Base-by-base conservation (phyloP, 1,140 invertebrate genomes). In the Ooceraea biroi region DNA sequence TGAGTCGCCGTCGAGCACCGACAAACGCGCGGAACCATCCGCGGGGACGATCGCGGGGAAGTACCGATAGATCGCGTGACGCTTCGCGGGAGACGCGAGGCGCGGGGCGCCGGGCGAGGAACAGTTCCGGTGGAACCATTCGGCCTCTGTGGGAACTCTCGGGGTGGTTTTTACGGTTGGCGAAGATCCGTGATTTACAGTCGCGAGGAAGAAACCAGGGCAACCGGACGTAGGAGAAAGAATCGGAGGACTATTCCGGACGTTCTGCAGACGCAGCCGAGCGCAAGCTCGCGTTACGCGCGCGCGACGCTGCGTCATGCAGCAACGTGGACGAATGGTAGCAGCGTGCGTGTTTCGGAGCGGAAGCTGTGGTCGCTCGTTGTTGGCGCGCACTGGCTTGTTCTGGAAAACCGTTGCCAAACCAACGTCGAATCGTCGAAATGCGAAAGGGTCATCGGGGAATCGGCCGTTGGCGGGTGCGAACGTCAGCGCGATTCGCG, bases 401-500 rank as follows among this genome's bases (percentile, higher is more conserved):
- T 57, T 36, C 25, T 57, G 50, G 63, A 69, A 80, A 80, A 80
- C 41, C 50, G 63, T 36, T 36, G 36, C 41, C 50, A 50, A n/a
- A 48, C 27, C 46, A 22, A n/a, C 60, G 19, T 25, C 46, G 60
- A 63, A 46, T 36, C 30, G 61, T 78, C 61, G 17, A 55, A 36
- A 36, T 36, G 27, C 61, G 46, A 27, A 78, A 66, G n/a, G 41
- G 30, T 44, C 52, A 36, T 65, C 48, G 78, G 61, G 61, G 82
- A 48, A 85, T 83, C 78, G 74, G 73, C 83, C 87, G 66, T 58
- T 69, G 80, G 48, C 83, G 82, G 73, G 85, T 55, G 83, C 85
- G 72, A 87, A 87, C 72, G 85, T 85, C 84, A 78, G 58, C 86
- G 83, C 91, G 90, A 89, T 88, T 90, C 76, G 72, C 82, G 36